phyloP scores from a whole-genome alignment of 2,797 vertebrate genomes.

The Gymnothorax reevesii region DNA sequence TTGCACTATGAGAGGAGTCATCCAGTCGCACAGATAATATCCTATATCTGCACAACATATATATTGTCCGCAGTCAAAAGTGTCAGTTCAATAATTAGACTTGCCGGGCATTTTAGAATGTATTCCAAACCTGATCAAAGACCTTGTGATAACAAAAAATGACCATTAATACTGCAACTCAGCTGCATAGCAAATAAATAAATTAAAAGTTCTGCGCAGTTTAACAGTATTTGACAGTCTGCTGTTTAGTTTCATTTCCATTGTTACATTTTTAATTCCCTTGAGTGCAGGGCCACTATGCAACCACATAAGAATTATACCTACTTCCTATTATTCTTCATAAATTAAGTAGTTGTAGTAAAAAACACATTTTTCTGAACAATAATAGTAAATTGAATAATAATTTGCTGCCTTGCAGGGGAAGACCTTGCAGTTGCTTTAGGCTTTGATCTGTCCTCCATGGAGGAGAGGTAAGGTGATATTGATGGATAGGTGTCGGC shows the following conservation, averaged over 20 bases:
- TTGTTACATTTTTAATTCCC: too few species aligned
- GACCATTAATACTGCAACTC: neutral
- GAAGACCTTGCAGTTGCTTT: conserved; percentile 65
- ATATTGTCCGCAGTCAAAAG: neutral
- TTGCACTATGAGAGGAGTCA: neutral
- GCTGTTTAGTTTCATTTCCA: too few species aligned
- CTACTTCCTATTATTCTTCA: neutral
- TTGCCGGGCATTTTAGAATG: neutral
- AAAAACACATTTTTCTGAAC: neutral
- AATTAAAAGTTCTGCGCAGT: neutral
- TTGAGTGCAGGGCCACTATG: too few species aligned
- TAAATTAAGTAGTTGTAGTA: neutral
- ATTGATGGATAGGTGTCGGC: neutral
- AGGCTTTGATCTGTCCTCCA: conserved; percentile 73
- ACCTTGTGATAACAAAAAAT: neutral
- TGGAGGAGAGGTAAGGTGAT: conserved; percentile 75
- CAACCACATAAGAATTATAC: too few species aligned
- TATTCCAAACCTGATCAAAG: neutral
- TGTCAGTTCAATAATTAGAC: neutral
- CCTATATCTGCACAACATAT: neutral
- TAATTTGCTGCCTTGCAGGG: conserved; percentile 51
- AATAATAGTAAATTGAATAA: neutral
- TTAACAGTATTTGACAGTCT: too few species aligned
- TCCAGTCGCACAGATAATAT: neutral
- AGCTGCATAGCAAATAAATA: neutral